Evolutionary conservation across 2,888 invertebrate species (phyloP).

Genomic region (Labia minor): DNA sequence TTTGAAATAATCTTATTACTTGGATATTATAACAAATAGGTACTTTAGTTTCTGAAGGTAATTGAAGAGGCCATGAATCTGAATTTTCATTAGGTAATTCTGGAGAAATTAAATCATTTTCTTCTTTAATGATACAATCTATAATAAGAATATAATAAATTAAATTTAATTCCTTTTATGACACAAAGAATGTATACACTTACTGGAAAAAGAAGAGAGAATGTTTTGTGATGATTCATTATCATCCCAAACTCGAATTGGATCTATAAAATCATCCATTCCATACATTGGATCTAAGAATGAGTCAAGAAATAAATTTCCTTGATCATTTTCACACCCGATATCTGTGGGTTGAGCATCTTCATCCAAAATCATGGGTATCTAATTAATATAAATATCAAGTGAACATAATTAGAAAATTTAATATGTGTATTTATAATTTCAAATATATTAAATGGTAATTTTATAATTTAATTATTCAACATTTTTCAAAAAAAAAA

Average conservation of each 20-base stretch:
- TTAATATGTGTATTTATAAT: not conserved
- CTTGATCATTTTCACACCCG: not conserved
- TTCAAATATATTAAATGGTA: no score
- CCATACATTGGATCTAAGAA: conserved; percentile 23
- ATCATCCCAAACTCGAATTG: not conserved
- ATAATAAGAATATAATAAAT: conserved; percentile 15
- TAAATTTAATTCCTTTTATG: not conserved
- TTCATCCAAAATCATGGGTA: conserved; percentile 28
- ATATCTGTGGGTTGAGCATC: not conserved
- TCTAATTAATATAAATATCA: conserved; percentile 23
- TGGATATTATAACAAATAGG: not conserved
- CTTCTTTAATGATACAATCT: conserved; percentile 27
- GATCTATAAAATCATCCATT: conserved; percentile 23
- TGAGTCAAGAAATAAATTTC: conserved; percentile 18
- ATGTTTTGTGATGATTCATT: conserved; percentile 15
- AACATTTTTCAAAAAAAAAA: not conserved
- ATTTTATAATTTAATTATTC: no score
- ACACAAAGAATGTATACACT: not conserved
- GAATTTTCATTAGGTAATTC: conserved; percentile 16
- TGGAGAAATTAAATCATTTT: conserved; percentile 27
- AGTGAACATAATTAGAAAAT: not conserved
- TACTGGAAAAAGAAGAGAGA: not conserved
- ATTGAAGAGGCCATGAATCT: conserved; percentile 23
- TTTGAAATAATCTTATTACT: not conserved
- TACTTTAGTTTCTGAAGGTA: conserved; percentile 22